Evolutionary conservation across 2,888 invertebrate genomes (phyloP).

Genomic region (Apodemia duryi): DNA sequence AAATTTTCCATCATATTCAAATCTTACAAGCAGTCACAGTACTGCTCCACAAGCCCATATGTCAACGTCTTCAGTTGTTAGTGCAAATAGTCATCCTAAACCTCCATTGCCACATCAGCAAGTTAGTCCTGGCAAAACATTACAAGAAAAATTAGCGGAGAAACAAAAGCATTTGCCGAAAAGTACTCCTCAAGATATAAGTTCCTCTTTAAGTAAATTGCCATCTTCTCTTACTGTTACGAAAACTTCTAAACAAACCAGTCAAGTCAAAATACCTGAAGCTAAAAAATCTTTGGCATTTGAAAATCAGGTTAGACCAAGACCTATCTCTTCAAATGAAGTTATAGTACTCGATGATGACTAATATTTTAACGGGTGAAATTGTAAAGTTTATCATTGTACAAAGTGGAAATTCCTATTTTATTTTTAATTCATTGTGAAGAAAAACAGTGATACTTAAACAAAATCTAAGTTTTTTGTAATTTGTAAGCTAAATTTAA

Average conservation of each 20-base stretch:
- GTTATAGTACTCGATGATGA: slow-evolving; percentile 72
- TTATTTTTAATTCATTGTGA: too few relatives aligned
- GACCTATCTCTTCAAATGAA: slow-evolving; percentile 60
- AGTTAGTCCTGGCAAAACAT: slow-evolving; percentile 80
- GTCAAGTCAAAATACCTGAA: slow-evolving; percentile 48
- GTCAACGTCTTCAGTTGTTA: slow-evolving; percentile 48
- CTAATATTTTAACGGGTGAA: slow-evolving; percentile 29
- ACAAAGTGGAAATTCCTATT: too few relatives aligned
- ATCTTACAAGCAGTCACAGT: slow-evolving; percentile 36
- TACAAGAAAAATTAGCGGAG: slow-evolving; percentile 84
- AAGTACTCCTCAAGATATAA: slow-evolving; percentile 44
- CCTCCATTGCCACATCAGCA: slow-evolving; percentile 63
- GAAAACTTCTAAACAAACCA: slow-evolving; percentile 53
- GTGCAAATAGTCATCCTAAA: slow-evolving; percentile 51
- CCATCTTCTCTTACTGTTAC: slow-evolving; percentile 76
- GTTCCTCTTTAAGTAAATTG: slow-evolving; percentile 62
- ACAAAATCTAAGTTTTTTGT: too few relatives aligned
- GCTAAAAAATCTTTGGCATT: slow-evolving; percentile 55
- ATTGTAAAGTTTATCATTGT: too few relatives aligned
- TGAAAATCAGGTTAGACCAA: slow-evolving; percentile 43
- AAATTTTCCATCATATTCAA: slow-evolving; percentile 40
- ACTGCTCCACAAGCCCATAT: slow-evolving; percentile 54
- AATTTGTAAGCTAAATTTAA: too few relatives aligned
- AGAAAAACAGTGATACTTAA: too few relatives aligned
- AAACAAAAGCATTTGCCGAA: slow-evolving; percentile 72